phyloP scores from a whole-genome alignment of 2,797 vertebrate species.

The Tenualosa ilisha region DNA sequence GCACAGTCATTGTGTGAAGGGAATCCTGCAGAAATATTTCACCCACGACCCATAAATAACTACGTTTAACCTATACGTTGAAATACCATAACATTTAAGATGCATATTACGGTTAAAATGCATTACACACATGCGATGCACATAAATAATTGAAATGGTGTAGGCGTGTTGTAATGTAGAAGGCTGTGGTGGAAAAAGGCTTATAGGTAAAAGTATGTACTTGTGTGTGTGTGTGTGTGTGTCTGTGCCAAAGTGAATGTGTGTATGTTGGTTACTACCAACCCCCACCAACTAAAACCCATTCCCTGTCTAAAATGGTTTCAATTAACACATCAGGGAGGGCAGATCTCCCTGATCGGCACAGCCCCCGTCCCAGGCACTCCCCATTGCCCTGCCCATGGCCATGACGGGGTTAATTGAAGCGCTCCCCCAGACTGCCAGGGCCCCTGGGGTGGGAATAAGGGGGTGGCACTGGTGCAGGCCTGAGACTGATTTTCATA shows the following conservation, averaged over 20 bases:
- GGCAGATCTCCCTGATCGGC: conserved; percentile 50
- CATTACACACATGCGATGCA: not conserved
- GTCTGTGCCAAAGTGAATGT: not conserved
- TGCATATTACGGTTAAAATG: not conserved
- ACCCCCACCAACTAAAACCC: conserved; percentile 46
- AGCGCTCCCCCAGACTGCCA: conserved; percentile 52
- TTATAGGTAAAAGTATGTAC: conserved; percentile 30
- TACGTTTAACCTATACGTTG: not conserved
- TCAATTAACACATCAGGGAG: conserved; percentile 70
- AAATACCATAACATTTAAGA: not conserved
- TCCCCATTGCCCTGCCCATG: conserved; percentile 34
- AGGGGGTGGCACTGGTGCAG: not conserved
- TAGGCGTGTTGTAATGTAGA: not conserved
- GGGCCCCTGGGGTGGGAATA: conserved; percentile 6
- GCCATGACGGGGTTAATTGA: conserved; percentile 71
- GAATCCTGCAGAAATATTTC: not conserved
- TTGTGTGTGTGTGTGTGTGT: conserved; percentile 3
- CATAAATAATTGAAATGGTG: not conserved
- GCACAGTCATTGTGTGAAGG: not conserved
- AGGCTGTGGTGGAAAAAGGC: too few relatives aligned
- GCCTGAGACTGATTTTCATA: conserved; percentile 2
- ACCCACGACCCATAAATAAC: not conserved
- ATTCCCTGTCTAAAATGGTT: conserved; percentile 54
- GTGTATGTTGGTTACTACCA: conserved; percentile 34
- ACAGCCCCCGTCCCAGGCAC: conserved; percentile 53